A percentile compares a stretch with the other conserved stretches of the same genome.
Conservation (phyloP, 1,140 invertebrate species). For the Bombyx mandarina region DNA sequence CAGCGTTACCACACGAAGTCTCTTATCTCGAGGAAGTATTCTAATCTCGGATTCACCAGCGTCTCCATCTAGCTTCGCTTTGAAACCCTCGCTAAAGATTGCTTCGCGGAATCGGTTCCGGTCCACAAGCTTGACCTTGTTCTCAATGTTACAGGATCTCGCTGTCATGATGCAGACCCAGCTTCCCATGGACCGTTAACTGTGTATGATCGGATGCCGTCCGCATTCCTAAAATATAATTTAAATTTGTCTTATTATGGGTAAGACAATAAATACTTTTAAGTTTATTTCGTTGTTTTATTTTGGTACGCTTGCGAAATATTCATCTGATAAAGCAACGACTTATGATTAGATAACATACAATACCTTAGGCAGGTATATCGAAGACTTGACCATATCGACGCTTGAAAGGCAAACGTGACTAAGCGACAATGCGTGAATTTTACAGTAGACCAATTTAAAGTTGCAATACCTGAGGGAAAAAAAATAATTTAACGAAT, state of each 20-base stretch:
- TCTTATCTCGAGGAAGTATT: slow-evolving; percentile 75
- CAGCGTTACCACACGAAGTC: slow-evolving; percentile 75
- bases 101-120: slow-evolving; percentile 41
- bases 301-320: slow-evolving; percentile 30
- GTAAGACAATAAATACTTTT: slow-evolving; percentile 42
- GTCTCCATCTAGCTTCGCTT: slow-evolving; percentile 63
- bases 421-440: too few relatives aligned
- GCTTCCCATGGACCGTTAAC: slow-evolving; percentile 12
- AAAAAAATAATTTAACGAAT: too few relatives aligned
- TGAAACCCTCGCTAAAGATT: slow-evolving; percentile 55
- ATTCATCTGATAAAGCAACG: neutral
- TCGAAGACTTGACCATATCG: too few relatives aligned
- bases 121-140: slow-evolving; percentile 49
- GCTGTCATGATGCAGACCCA: slow-evolving; percentile 40
- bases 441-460: too few relatives aligned
- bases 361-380: too few relatives aligned
- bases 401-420: too few relatives aligned
- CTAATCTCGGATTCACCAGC: slow-evolving; percentile 62
- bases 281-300: slow-evolving; percentile 32
- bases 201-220: slow-evolving; percentile 33
- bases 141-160: slow-evolving; percentile 63
- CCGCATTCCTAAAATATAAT: slow-evolving; percentile 43
- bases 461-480: too few relatives aligned
- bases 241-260: slow-evolving; percentile 28
- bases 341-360: neutral